These are phyloP conservation scores for Muntiacus muntjak DNA, from an alignment of 2,113 vertebrate species.

Conservation along the genomic window DNA sequence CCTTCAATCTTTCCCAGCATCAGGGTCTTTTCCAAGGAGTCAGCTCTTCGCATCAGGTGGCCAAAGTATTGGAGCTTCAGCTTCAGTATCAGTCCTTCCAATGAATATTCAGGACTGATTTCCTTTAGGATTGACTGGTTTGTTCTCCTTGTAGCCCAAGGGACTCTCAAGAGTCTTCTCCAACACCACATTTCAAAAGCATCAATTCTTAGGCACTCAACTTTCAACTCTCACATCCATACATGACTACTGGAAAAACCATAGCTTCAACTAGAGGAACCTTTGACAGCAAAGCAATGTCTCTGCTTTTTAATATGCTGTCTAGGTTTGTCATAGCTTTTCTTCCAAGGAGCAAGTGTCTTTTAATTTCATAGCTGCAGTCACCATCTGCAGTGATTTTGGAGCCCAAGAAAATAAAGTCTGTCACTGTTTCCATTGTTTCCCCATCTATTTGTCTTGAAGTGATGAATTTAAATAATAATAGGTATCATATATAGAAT, in stretches of 20 bases:
- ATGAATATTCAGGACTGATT: not conserved
- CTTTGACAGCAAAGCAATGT: not conserved
- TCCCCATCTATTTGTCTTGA: not conserved
- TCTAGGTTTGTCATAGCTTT: not conserved
- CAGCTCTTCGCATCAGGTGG: not conserved
- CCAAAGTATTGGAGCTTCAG: not conserved
- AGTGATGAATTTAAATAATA: not conserved
- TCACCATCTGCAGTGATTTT: not conserved
- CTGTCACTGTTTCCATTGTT: not conserved
- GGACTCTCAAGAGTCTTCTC: not conserved
- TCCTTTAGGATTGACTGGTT: not conserved
- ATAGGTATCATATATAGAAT: not conserved
- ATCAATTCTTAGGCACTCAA: not conserved
- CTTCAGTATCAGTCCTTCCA: not conserved
- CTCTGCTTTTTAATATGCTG: not conserved
- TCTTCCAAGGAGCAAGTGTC: not conserved
- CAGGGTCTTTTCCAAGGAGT: not conserved
- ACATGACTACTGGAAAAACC: not conserved
- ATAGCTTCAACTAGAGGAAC: rapidly evolving
- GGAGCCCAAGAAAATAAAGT: not conserved
- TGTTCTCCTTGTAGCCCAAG: not conserved
- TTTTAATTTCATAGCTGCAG: not conserved
- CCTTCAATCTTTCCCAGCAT: not conserved
- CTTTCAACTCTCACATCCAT: not conserved
- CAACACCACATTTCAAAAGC: not conserved